phyloP scores from a whole-genome alignment of 2,113 vertebrate species.

The Oreocharis arfaki region DNA sequence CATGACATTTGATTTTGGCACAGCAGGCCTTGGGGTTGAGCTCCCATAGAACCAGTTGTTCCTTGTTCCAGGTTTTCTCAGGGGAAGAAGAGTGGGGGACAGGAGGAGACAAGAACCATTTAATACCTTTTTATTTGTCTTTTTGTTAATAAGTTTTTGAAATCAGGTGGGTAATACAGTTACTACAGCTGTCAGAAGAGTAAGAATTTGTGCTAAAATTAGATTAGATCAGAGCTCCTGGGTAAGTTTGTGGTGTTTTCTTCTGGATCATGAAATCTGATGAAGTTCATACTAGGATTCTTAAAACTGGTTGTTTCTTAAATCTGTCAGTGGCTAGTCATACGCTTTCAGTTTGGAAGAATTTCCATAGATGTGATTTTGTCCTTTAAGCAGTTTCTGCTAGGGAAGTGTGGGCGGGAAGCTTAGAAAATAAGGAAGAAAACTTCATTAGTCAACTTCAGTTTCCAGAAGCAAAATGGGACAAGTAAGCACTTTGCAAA shows the following conservation, averaged over 20 bases:
- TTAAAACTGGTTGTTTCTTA: not conserved
- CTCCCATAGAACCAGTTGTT: not conserved
- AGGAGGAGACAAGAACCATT: not conserved
- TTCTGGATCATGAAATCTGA: not conserved
- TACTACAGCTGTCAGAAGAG: not conserved
- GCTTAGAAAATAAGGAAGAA: not conserved
- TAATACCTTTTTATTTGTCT: not conserved
- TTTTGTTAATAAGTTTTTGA: not conserved
- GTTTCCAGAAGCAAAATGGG: not conserved
- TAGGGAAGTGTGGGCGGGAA: not conserved
- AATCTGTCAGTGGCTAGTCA: not conserved
- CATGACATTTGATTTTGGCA: not conserved
- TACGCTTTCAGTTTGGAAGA: not conserved
- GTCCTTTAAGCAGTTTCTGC: not conserved
- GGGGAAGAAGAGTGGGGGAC: not conserved
- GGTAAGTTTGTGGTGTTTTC: fast-evolving
- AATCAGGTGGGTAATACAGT: not conserved
- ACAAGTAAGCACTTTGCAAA: not conserved
- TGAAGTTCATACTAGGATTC: not conserved
- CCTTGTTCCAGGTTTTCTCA: not conserved
- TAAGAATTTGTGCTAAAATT: not conserved
- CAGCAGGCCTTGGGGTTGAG: not conserved
- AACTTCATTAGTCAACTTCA: not conserved
- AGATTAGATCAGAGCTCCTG: not conserved
- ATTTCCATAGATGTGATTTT: not conserved